phyloP scores from a whole-genome alignment of 2,113 vertebrate genomes.

The Tympanuchus pallidicinctus region DNA sequence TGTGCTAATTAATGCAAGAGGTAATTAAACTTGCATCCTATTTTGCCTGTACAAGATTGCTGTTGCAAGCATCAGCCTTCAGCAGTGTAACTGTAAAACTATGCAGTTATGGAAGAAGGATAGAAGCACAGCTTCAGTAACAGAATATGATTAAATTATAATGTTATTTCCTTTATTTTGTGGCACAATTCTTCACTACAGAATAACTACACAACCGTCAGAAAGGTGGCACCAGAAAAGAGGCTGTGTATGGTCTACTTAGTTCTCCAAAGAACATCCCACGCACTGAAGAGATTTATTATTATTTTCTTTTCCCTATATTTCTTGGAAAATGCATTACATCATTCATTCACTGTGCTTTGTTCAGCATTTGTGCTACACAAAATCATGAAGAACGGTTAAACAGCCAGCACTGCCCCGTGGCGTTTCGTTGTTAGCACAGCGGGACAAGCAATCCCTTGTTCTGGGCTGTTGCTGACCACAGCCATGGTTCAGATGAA shows the following conservation, averaged over 20 bases:
- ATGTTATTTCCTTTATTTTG: not conserved
- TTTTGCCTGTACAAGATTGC: not conserved
- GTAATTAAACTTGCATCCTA: not conserved
- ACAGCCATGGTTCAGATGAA: constrained; percentile 25
- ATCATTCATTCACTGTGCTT: constrained; percentile 22
- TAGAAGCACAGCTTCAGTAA: not conserved
- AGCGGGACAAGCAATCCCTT: constrained; percentile 56
- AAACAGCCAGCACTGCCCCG: not conserved
- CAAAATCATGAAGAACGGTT: constrained; percentile 4
- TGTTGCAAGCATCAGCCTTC: not conserved
- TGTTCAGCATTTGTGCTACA: constrained; percentile 27
- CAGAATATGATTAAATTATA: not conserved
- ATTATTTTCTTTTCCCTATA: not conserved
- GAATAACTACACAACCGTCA: not conserved
- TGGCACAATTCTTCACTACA: not conserved
- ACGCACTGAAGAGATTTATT: not conserved
- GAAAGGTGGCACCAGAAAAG: not conserved
- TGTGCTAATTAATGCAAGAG: not conserved
- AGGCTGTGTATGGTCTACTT: not conserved
- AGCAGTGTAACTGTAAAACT: not conserved
- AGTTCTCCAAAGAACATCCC: not conserved
- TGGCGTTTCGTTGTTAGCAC: not conserved
- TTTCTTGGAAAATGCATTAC: constrained; percentile 27
- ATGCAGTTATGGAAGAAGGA: not conserved
- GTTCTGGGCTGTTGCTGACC: constrained; percentile 41